These are phyloP conservation scores for Lepidonotus clava DNA, from an alignment of 2,888 invertebrate genomes.

Conservation along the genomic window DNA sequence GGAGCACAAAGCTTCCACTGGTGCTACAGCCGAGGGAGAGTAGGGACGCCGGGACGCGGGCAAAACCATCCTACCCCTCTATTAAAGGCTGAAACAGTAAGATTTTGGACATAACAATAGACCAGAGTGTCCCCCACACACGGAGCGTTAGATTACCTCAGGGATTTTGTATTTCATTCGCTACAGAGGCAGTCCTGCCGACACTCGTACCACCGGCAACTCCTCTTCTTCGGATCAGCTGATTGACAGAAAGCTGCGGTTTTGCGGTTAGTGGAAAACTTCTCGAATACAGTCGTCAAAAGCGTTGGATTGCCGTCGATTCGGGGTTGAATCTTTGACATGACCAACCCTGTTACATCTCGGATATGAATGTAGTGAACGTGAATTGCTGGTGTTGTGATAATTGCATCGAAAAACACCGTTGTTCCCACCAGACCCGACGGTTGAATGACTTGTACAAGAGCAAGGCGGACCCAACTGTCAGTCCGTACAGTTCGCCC, in stretches of 20 bases:
- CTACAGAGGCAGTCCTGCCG: no score
- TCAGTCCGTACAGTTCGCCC: constrained; percentile 37
- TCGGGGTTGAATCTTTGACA: background rate
- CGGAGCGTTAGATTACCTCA: no score
- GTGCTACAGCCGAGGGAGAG: background rate
- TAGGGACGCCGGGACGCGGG: constrained; percentile 29
- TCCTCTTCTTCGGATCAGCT: background rate
- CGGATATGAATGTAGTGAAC: constrained; percentile 36
- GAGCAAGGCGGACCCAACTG: background rate
- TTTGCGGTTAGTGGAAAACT: background rate
- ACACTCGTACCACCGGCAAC: background rate
- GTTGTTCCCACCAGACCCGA: background rate
- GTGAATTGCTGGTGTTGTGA: constrained; percentile 49
- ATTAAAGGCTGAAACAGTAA: no score
- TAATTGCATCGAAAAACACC: constrained; percentile 14
- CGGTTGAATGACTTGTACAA: constrained; percentile 19
- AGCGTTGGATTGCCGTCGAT: background rate
- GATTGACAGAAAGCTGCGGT: background rate
- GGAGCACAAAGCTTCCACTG: constrained; percentile 3
- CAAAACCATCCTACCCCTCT: no score
- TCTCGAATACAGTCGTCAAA: background rate
- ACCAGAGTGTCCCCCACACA: no score
- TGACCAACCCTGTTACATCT: background rate
- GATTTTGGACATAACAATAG: background rate
- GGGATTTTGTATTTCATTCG: no score